phyloP scores from a whole-genome alignment of 1,140 invertebrate species.

The Hypothenemus hampei region DNA sequence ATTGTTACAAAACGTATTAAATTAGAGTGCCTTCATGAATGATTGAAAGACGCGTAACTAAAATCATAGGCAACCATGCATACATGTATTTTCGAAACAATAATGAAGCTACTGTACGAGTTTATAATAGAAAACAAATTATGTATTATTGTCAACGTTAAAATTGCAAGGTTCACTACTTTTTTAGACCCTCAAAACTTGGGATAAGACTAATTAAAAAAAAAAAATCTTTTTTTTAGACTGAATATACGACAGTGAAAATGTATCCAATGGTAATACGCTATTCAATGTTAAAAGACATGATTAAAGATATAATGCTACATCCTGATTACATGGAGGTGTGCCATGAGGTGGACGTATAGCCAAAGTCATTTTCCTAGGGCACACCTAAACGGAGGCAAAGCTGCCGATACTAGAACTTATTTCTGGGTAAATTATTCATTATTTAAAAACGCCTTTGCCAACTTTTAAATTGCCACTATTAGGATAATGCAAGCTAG shows the following conservation, averaged over 20 bases:
- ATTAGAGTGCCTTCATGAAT: too few species aligned
- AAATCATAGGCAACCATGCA: too few species aligned
- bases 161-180: too few species aligned
- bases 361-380: constrained; percentile 46
- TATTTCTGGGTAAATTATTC: background rate
- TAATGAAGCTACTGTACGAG: too few species aligned
- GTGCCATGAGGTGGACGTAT: constrained; percentile 78
- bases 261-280: constrained; percentile 89
- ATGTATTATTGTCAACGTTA: background rate
- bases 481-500: too few species aligned
- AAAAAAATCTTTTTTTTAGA: constrained; percentile 63
- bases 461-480: too few species aligned
- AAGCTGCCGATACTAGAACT: constrained; percentile 23
- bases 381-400: constrained; percentile 27
- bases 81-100: too few species aligned
- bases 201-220: too few species aligned
- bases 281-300: constrained; percentile 90
- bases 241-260: constrained; percentile 82
- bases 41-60: too few species aligned
- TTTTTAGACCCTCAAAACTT: too few species aligned
- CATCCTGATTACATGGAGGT: constrained; percentile 94
- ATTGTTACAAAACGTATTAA: too few species aligned
- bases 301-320: constrained; percentile 92
- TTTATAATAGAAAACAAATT: background rate
- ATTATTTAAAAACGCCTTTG: too few species aligned